phyloP scores from a whole-genome alignment of 1,140 invertebrate species.

The Mycetomoellerius zeteki region DNA sequence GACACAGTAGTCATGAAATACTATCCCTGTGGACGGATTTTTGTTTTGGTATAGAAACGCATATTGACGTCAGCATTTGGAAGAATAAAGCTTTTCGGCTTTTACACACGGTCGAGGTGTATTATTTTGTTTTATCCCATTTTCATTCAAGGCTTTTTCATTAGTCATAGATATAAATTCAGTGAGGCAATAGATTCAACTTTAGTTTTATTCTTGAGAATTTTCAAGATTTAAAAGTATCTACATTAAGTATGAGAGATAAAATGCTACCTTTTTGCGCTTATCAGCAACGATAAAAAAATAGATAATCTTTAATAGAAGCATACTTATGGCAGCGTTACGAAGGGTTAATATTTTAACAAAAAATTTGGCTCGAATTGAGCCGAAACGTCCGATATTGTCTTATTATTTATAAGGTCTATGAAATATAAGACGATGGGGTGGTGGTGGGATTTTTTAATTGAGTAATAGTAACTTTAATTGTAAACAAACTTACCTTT shows the following conservation, averaged over 20 bases:
- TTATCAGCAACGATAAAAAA: not conserved
- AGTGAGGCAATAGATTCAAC: not conserved
- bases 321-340: not conserved
- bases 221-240: slow-evolving; percentile 2
- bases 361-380: no score
- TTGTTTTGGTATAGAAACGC: slow-evolving; percentile 1
- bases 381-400: no score
- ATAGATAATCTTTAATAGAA: not conserved
- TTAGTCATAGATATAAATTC: not conserved
- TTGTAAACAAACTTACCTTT: no score
- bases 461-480: no score
- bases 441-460: no score
- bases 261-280: not conserved
- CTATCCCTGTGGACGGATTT: slow-evolving; percentile 2
- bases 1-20: not conserved
- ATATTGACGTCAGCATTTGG: slow-evolving; percentile 41
- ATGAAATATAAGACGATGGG: no score
- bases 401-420: no score
- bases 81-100: slow-evolving; percentile 1
- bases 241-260: not conserved
- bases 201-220: not conserved
- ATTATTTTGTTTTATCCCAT: not conserved
- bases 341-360: not conserved
- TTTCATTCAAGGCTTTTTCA: not conserved
- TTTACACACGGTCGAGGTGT: not conserved